These are phyloP conservation scores for Galbula dea DNA, from an alignment of 2,113 vertebrate genomes.

Conservation along the genomic window DNA sequence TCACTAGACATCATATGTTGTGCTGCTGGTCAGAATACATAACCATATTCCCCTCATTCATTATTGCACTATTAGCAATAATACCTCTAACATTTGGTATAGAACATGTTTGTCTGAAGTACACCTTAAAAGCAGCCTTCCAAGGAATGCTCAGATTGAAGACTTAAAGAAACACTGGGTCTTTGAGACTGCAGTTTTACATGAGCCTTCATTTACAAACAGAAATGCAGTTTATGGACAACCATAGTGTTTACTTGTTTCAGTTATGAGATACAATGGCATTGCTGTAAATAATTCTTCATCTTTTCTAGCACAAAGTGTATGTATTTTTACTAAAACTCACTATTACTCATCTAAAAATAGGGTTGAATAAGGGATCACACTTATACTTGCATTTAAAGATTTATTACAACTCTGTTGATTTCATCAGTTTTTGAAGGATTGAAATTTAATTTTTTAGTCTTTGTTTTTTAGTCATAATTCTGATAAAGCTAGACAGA, in stretches of 20 bases:
- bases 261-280: background rate
- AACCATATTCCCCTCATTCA: background rate
- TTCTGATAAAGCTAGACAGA: background rate
- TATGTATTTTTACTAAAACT: background rate
- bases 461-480: background rate
- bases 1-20: background rate
- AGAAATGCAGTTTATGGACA: background rate
- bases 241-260: background rate
- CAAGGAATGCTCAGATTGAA: background rate
- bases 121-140: background rate
- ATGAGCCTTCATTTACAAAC: background rate
- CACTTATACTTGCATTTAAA: background rate
- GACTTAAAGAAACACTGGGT: background rate
- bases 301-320: background rate
- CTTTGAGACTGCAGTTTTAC: background rate
- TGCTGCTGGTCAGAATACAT: background rate
- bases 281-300: background rate
- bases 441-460: background rate
- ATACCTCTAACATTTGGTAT: background rate
- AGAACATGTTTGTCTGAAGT: background rate
- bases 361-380: background rate
- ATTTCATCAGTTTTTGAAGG: constrained; percentile 8
- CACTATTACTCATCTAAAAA: background rate
- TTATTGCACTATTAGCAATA: background rate
- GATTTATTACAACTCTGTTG: background rate